Conservation (phyloP, 2,888 invertebrate species). For the Reticulitermes lucifugus region DNA sequence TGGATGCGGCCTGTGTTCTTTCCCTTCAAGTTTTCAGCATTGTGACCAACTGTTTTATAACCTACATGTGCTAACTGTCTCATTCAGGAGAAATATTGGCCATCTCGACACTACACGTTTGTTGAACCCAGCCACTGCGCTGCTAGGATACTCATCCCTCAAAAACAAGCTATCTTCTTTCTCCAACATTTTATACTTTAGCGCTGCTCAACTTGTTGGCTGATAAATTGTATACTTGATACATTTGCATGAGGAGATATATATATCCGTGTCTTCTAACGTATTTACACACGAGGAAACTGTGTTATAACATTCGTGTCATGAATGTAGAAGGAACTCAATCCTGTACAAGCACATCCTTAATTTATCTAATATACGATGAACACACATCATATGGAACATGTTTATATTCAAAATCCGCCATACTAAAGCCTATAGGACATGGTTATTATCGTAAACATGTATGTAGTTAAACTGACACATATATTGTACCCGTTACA, state of each 20-base stretch:
- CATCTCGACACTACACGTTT: neutral
- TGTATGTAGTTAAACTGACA: too few relatives aligned
- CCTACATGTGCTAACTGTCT: constrained; percentile 28
- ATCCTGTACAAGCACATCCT: too few relatives aligned
- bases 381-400: too few relatives aligned
- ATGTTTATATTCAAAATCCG: too few relatives aligned
- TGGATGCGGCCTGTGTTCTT: neutral
- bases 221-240: constrained; percentile 20
- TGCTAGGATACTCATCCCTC: neutral
- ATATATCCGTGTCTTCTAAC: neutral
- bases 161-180: constrained; percentile 23
- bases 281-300: neutral
- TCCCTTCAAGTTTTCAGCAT: neutral
- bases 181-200: constrained; percentile 14
- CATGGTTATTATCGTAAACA: too few relatives aligned
- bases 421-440: too few relatives aligned
- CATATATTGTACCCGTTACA: too few relatives aligned
- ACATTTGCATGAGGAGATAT: neutral
- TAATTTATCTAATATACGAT: too few relatives aligned
- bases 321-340: neutral
- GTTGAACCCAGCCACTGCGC: neutral
- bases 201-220: neutral
- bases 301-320: neutral
- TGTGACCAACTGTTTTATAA: constrained; percentile 31
- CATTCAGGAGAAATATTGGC: constrained; percentile 26